Conservation (phyloP, 2,888 invertebrate species). For the Euplagia quadripunctaria region DNA sequence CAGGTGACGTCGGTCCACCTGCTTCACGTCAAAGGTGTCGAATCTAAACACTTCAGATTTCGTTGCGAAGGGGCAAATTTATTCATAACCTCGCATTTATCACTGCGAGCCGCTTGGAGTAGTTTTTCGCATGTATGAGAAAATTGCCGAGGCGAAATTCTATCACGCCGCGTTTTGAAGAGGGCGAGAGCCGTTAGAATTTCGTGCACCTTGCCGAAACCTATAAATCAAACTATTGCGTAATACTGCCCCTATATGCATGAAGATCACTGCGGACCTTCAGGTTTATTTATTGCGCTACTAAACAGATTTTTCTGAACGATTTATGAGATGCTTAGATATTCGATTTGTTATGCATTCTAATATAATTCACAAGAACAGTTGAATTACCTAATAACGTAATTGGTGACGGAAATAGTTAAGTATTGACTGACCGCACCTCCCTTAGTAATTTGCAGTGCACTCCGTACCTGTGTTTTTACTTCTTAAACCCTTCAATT, state of each 20-base stretch:
- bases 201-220: conserved; percentile 83
- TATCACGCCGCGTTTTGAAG: conserved; percentile 72
- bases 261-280: conserved; percentile 73
- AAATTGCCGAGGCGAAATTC: conserved; percentile 81
- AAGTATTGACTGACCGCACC: not conserved
- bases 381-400: conserved; percentile 45
- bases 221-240: conserved; percentile 86
- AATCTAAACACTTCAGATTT: conserved; percentile 82
- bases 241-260: conserved; percentile 84
- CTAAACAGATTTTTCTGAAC: conserved; percentile 79
- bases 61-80: conserved; percentile 76
- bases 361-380: conserved; percentile 42
- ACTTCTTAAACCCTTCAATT: not conserved
- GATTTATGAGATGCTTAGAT: conserved; percentile 68
- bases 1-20: conserved; percentile 70
- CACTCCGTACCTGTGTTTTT: not conserved
- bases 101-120: conserved; percentile 74
- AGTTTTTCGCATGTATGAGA: conserved; percentile 82
- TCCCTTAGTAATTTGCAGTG: not conserved
- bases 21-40: conserved; percentile 69
- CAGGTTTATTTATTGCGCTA: conserved; percentile 80
- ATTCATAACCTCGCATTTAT: conserved; percentile 85
- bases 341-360: conserved; percentile 56
- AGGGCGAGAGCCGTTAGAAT: conserved; percentile 77
- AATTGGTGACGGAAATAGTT: conserved; percentile 17